Conservation (phyloP, 2,888 invertebrate genomes). For the Agrochola litura region DNA sequence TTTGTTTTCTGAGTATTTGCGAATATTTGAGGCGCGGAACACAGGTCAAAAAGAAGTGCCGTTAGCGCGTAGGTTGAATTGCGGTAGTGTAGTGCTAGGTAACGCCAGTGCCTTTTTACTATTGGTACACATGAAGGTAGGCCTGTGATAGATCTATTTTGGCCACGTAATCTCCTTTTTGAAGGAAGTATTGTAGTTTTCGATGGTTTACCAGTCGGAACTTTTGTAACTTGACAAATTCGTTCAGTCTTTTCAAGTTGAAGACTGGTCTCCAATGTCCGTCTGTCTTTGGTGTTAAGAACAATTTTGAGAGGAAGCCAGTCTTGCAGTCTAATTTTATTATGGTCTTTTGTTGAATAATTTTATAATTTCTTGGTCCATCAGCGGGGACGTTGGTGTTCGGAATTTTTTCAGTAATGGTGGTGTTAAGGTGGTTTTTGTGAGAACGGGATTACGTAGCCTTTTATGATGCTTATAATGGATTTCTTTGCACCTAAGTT, state of each 20-base stretch:
- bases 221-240: no score
- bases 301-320: conserved; percentile 7
- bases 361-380: neutral
- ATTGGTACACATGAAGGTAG: no score
- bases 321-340: neutral
- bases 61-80: neutral
- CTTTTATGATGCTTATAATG: no score
- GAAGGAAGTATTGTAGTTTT: no score
- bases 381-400: neutral
- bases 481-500: no score
- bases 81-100: conserved; percentile 12
- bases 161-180: no score
- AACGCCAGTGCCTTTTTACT: conserved; percentile 12
- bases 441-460: conserved; percentile 7
- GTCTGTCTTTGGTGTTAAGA: conserved; percentile 2
- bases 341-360: neutral
- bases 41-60: neutral
- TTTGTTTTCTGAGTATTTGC: no score
- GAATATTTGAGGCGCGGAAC: conserved; percentile 2
- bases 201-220: no score
- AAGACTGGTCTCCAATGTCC: no score
- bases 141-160: no score
- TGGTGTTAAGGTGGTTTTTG: neutral
- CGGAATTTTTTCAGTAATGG: neutral
- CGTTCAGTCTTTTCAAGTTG: no score